Conservation (phyloP, 2,888 invertebrate genomes). For the Antheraea yamamai region DNA sequence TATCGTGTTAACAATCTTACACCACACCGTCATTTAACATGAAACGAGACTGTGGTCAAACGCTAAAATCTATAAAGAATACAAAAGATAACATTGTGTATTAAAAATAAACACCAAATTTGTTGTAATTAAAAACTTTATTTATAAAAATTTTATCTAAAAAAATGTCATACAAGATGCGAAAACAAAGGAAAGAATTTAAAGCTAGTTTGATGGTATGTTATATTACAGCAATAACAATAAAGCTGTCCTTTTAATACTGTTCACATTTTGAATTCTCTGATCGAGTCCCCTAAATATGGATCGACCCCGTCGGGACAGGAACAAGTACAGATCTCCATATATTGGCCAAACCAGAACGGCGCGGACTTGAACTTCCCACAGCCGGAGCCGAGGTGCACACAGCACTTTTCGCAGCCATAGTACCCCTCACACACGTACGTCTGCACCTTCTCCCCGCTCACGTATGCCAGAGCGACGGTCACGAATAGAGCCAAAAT, state of each 20-base stretch:
- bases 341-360: background rate
- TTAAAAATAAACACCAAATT: too few species aligned
- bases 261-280: background rate
- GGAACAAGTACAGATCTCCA: constrained; percentile 1
- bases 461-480: background rate
- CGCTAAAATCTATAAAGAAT: too few species aligned
- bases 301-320: background rate
- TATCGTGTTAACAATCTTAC: too few species aligned
- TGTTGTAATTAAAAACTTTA: too few species aligned
- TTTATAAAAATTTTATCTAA: too few species aligned
- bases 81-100: too few species aligned
- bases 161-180: too few species aligned
- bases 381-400: background rate
- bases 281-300: constrained; percentile 1
- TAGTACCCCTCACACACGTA: constrained; percentile 1
- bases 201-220: background rate
- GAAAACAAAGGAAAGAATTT: too few species aligned
- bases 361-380: background rate
- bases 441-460: background rate
- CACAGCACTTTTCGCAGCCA: constrained; percentile 12
- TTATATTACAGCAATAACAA: background rate
- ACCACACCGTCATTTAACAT: too few species aligned
- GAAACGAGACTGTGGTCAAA: too few species aligned
- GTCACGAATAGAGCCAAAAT: background rate
- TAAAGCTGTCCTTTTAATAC: background rate